phyloP scores from a whole-genome alignment of 2,113 vertebrate genomes.

The Formicarius rufipectus region DNA sequence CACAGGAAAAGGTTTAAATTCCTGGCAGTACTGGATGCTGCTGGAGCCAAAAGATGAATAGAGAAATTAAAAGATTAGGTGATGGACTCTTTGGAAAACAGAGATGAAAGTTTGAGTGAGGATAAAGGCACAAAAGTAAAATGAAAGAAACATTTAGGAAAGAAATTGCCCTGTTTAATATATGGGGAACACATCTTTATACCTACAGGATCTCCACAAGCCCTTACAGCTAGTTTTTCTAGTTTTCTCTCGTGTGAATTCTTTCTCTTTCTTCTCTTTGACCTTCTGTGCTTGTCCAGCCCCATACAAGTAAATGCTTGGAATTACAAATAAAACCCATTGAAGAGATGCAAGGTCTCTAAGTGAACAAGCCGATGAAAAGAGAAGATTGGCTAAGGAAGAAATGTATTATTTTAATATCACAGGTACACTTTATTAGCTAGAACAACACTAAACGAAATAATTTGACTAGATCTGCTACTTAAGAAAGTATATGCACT shows the following conservation, averaged over 20 bases:
- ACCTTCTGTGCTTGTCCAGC: neutral
- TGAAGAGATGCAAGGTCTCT: neutral
- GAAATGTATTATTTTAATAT: neutral
- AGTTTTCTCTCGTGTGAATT: neutral
- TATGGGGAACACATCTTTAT: neutral
- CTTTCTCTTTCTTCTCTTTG: neutral
- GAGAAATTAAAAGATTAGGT: slow-evolving; percentile 17
- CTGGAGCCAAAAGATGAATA: slow-evolving; percentile 17
- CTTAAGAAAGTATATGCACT: neutral
- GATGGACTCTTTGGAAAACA: neutral
- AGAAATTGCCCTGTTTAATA: neutral
- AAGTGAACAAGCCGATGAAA: neutral
- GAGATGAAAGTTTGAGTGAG: neutral
- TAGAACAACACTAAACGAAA: neutral
- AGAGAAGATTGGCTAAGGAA: neutral
- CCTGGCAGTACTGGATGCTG: neutral
- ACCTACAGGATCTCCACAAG: neutral
- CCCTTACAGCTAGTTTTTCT: neutral
- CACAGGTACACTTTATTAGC: neutral
- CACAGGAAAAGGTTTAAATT: slow-evolving; percentile 1
- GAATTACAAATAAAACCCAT: neutral
- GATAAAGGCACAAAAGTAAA: neutral
- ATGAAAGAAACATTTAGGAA: neutral
- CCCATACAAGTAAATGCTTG: neutral
- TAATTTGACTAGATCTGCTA: neutral